phyloP scores from a whole-genome alignment of 2,797 vertebrate genomes.

The Spea hammondii region DNA sequence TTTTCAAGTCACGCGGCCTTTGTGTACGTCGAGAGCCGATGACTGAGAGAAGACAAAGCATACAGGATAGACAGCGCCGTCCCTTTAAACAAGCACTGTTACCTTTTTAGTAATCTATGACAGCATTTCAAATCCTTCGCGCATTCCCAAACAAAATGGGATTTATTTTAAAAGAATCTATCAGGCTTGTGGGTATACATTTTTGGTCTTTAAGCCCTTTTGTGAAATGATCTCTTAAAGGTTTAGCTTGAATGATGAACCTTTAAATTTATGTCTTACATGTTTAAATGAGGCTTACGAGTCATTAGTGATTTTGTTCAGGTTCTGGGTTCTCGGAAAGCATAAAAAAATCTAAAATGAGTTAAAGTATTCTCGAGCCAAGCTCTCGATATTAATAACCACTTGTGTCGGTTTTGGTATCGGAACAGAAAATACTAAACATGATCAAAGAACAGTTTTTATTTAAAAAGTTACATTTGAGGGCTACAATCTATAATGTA shows the following conservation, averaged over 20 bases:
- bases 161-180: background rate
- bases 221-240: background rate
- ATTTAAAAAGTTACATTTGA: no score
- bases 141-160: background rate
- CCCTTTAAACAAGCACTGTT: background rate
- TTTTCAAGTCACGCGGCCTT: conserved; percentile 27
- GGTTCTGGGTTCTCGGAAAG: no score
- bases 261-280: background rate
- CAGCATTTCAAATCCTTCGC: background rate
- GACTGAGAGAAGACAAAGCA: conserved; percentile 35
- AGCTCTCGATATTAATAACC: no score
- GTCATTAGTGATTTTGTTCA: background rate
- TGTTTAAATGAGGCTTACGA: background rate
- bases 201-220: background rate
- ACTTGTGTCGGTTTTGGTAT: no score
- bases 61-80: background rate
- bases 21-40: conserved; percentile 24
- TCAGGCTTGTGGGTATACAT: background rate
- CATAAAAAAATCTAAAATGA: no score
- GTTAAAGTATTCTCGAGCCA: no score
- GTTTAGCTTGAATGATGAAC: background rate
- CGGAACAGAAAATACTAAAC: no score
- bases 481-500: no score
- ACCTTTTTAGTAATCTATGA: background rate
- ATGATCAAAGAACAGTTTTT: no score